Percentiles rank a stretch among this genome's conserved stretches.
Evolutionary conservation across 2,797 vertebrate species (phyloP).

Genomic region (Taeniopygia guttata): DNA sequence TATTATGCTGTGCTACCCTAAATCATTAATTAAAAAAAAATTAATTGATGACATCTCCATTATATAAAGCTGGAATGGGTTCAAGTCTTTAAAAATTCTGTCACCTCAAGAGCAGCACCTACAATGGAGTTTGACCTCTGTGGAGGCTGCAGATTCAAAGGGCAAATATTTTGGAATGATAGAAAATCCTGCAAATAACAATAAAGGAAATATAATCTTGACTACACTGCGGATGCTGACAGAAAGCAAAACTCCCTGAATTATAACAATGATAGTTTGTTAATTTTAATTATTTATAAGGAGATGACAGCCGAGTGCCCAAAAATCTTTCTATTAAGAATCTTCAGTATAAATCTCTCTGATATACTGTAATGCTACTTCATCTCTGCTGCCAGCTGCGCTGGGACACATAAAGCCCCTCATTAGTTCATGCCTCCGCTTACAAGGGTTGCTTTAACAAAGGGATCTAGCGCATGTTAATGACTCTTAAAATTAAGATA

Average conservation of each 20-base stretch:
- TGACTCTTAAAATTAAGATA: conserved; percentile 69
- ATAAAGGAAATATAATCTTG: conserved; percentile 30
- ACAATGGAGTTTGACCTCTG: background rate
- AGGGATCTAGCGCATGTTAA: conserved; percentile 52
- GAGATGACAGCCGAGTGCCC: background rate
- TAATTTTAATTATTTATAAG: conserved; percentile 76
- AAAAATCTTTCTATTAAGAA: conserved; percentile 65
- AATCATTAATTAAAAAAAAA: background rate
- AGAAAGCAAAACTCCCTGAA: conserved; percentile 56
- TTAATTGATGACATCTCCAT: background rate
- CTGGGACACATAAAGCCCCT: conserved; percentile 58
- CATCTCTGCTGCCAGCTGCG: conserved; percentile 57
- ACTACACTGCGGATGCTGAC: conserved; percentile 8
- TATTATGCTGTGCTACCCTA: background rate
- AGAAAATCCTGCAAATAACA: conserved; percentile 23
- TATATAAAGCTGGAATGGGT: background rate
- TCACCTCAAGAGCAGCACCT: background rate
- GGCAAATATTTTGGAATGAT: background rate
- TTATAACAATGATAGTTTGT: conserved; percentile 63
- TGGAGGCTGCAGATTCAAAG: background rate
- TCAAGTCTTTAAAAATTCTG: background rate
- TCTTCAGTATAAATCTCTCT: conserved; percentile 61
- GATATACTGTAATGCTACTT: conserved; percentile 57
- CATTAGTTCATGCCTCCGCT: conserved; percentile 66
- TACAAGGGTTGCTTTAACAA: conserved; percentile 66